A percentile compares a stretch with the other conserved stretches of the same genome.
Conservation (phyloP, 2,113 vertebrate species). For the Meleagris gallopavo region DNA sequence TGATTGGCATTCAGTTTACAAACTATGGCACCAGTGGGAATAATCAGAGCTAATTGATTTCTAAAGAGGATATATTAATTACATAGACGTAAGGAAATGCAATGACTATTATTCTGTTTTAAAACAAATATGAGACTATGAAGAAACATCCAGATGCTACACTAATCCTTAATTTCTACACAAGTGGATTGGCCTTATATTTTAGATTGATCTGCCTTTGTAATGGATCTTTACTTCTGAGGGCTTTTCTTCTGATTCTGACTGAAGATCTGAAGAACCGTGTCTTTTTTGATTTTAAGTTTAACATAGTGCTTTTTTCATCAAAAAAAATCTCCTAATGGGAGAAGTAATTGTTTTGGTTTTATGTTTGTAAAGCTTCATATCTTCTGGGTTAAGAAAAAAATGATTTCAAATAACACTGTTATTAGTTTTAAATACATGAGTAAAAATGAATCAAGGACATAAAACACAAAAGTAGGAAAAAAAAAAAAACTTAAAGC, state of each 20-base stretch:
- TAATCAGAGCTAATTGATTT: constrained; percentile 73
- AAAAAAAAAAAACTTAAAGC: not conserved
- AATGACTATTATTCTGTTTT: constrained; percentile 53
- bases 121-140: constrained; percentile 3
- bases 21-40: constrained; percentile 61
- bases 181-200: not conserved
- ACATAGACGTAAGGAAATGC: constrained; percentile 52
- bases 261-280: constrained; percentile 4
- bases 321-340: not conserved
- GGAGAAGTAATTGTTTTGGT: constrained; percentile 17
- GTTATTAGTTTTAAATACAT: constrained; percentile 18
- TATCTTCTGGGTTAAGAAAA: not conserved
- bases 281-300: not conserved
- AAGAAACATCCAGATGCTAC: not conserved
- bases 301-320: not conserved
- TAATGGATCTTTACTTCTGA: not conserved
- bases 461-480: not conserved
- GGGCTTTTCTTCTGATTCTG: not conserved
- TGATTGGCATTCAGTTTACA: constrained; percentile 63
- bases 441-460: not conserved
- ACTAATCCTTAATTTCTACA: constrained; percentile 15
- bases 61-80: constrained; percentile 76
- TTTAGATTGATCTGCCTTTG: not conserved
- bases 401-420: not conserved
- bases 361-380: not conserved